Percentiles rank a stretch among this genome's conserved stretches.
These are phyloP conservation scores for Tineola bisselliella DNA, from an alignment of 2,888 invertebrate species.

Conservation along the genomic window DNA sequence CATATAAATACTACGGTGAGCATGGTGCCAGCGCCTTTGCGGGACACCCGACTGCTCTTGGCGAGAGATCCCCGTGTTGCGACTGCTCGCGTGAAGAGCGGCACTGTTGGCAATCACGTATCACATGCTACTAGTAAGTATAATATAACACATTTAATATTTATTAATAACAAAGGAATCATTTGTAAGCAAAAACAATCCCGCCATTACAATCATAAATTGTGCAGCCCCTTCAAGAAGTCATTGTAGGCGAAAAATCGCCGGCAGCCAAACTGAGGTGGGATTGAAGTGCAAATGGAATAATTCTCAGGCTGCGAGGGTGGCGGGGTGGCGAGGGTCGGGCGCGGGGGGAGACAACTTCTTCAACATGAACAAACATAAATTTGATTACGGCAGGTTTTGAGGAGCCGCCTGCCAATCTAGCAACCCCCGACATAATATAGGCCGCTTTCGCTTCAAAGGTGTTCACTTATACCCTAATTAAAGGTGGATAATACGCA, in stretches of 20 bases:
- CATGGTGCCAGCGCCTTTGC: too few relatives aligned
- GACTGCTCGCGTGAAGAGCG: too few relatives aligned
- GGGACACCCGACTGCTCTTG: too few relatives aligned
- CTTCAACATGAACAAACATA: slow-evolving; percentile 58
- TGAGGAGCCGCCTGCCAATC: slow-evolving; percentile 20
- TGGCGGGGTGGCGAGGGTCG: slow-evolving; percentile 20
- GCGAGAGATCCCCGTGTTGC: too few relatives aligned
- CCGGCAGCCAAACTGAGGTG: slow-evolving; percentile 56
- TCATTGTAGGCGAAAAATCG: slow-evolving; percentile 46
- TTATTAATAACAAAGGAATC: too few relatives aligned
- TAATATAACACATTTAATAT: too few relatives aligned
- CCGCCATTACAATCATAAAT: not conserved
- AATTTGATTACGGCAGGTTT: slow-evolving; percentile 58
- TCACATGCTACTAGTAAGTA: too few relatives aligned
- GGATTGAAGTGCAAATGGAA: slow-evolving; percentile 66
- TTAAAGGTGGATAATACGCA: too few relatives aligned
- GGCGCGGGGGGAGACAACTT: not conserved
- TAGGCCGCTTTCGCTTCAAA: not conserved
- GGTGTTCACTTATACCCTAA: not conserved
- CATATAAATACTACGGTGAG: slow-evolving; percentile 1
- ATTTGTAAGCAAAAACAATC: not conserved
- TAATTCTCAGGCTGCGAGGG: slow-evolving; percentile 37
- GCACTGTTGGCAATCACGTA: too few relatives aligned
- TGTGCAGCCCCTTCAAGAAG: not conserved
- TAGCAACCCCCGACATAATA: not conserved